These are phyloP conservation scores for Eubucco bourcierii DNA, from an alignment of 2,113 vertebrate species.

Conservation along the genomic window DNA sequence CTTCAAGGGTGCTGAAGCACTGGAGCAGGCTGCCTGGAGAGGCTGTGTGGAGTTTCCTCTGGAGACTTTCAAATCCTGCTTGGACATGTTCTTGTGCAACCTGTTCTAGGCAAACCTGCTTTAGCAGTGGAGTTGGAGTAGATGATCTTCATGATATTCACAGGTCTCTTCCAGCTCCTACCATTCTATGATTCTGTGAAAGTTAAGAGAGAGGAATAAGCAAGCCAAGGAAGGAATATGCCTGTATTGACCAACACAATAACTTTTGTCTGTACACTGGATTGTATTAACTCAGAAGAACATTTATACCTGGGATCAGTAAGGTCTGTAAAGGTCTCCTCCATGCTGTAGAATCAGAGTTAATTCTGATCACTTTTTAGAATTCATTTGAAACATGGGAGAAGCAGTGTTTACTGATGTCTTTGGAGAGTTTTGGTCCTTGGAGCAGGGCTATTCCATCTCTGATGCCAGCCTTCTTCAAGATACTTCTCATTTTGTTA, in stretches of 20 bases:
- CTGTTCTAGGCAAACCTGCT: too few relatives aligned
- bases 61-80: too few relatives aligned
- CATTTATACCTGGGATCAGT: neutral
- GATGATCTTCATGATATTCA: too few relatives aligned
- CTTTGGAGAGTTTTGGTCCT: neutral
- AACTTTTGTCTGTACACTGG: neutral
- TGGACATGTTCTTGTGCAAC: too few relatives aligned
- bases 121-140: too few relatives aligned
- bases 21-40: too few relatives aligned
- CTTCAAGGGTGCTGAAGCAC: too few relatives aligned
- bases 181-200: neutral
- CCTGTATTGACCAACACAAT: neutral
- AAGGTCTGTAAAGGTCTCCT: neutral
- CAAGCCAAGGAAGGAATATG: neutral
- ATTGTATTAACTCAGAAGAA: neutral
- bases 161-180: too few relatives aligned
- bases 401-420: neutral
- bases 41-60: too few relatives aligned
- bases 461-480: neutral
- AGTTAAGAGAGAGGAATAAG: neutral
- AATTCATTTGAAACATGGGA: neutral
- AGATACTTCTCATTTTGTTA: neutral
- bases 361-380: neutral
- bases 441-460: neutral
- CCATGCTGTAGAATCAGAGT: neutral